These are phyloP conservation scores for Monochamus saltuarius DNA, from an alignment of 1,140 invertebrate genomes.

Conservation along the genomic window DNA sequence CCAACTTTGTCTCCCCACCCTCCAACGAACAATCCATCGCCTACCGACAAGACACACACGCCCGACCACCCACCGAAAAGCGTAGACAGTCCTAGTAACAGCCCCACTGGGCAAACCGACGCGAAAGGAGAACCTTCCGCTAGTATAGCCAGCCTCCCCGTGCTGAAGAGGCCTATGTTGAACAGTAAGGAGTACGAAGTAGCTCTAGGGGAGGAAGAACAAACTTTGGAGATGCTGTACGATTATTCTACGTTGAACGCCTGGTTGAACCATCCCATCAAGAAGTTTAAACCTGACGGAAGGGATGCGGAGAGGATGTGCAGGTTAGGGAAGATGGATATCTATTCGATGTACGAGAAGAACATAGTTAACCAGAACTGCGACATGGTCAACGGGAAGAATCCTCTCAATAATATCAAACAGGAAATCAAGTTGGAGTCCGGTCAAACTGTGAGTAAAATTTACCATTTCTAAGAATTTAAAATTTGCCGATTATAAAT, in stretches of 20 bases:
- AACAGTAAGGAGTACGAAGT: constrained; percentile 72
- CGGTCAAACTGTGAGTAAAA: constrained; percentile 18
- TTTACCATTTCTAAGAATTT: no score
- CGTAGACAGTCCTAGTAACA: constrained; percentile 42
- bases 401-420: constrained; percentile 35
- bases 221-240: constrained; percentile 79
- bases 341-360: constrained; percentile 64
- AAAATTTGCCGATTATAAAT: no score
- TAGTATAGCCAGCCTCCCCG: constrained; percentile 33
- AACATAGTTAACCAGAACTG: constrained; percentile 47
- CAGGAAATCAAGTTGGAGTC: constrained; percentile 57
- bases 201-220: constrained; percentile 72
- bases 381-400: constrained; percentile 36
- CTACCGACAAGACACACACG: constrained; percentile 46
- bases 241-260: constrained; percentile 82
- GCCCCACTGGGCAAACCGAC: constrained; percentile 31
- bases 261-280: constrained; percentile 87
- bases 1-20: constrained; percentile 62
- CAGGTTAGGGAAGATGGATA: constrained; percentile 49
- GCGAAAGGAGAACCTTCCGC: constrained; percentile 22
- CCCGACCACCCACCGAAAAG: constrained; percentile 56
- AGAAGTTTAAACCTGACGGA: constrained; percentile 69
- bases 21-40: constrained; percentile 48
- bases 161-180: constrained; percentile 70
- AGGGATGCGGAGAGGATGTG: constrained; percentile 40